Conservation (phyloP, 2,797 vertebrate species). For the Sus cebifrons region DNA sequence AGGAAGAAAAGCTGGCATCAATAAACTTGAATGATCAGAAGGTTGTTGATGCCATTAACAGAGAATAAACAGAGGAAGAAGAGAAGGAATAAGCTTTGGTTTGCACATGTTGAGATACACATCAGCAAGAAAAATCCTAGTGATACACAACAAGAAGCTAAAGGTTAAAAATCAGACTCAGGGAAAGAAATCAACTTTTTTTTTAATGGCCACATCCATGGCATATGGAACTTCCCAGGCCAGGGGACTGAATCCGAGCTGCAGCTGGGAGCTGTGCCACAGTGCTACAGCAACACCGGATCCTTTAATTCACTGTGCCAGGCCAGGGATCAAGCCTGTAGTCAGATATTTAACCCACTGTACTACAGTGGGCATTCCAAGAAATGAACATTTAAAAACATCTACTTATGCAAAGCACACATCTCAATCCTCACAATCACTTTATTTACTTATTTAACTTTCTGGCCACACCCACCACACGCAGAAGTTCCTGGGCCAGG, state of each 20-base stretch:
- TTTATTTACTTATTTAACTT: too few species aligned
- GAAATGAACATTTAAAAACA: conserved; percentile 35
- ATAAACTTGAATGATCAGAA: conserved; percentile 12
- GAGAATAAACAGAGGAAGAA: neutral
- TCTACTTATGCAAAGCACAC: neutral
- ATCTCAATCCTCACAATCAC: neutral
- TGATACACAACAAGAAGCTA: neutral
- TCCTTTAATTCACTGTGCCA: too few species aligned
- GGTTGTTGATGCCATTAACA: neutral
- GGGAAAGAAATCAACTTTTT: conserved; percentile 7
- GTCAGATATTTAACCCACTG: too few species aligned
- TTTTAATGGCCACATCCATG: neutral
- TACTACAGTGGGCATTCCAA: neutral
- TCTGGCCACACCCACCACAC: too few species aligned
- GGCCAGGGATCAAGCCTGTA: too few species aligned
- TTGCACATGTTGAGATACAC: neutral
- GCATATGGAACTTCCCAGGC: too few species aligned
- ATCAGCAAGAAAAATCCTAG: conserved; percentile 36
- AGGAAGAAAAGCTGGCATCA: conserved; percentile 14
- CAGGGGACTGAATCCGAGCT: neutral
- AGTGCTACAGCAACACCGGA: too few species aligned
- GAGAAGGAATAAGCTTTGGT: neutral
- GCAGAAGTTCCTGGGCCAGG: too few species aligned
- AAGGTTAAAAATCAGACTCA: conserved; percentile 25
- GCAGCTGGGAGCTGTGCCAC: too few species aligned